phyloP scores from a whole-genome alignment of 1,140 invertebrate species.

The Pantala flavescens region DNA sequence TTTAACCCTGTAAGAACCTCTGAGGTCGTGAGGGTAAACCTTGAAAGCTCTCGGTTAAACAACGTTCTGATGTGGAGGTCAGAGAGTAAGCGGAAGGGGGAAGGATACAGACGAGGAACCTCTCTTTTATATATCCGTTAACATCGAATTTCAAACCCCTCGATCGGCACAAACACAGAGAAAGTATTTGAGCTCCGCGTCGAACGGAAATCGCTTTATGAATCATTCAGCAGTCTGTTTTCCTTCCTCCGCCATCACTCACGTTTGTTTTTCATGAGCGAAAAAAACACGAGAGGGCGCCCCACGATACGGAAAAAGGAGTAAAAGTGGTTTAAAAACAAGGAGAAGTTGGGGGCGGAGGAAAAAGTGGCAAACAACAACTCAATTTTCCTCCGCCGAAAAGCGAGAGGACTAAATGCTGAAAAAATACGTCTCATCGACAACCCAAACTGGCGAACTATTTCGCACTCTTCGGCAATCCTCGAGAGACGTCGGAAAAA shows the following conservation, averaged over 20 bases:
- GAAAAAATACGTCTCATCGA: no score
- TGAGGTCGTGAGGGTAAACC: no score
- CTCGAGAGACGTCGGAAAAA: no score
- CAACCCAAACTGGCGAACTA: no score
- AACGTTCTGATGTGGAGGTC: no score
- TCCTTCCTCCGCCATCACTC: not conserved
- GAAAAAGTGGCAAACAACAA: constrained; percentile 9
- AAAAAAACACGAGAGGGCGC: not conserved
- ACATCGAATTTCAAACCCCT: no score
- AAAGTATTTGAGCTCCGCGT: not conserved
- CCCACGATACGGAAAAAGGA: not conserved
- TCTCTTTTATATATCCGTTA: no score
- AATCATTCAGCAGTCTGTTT: constrained; percentile 9
- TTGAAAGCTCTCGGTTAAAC: no score
- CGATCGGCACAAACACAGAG: not conserved
- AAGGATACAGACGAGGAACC: no score
- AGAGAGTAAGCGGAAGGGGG: no score
- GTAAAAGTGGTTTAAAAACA: not conserved
- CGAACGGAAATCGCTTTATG: constrained; percentile 5
- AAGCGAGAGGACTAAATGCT: not conserved
- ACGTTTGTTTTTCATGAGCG: not conserved
- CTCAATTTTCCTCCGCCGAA: not conserved
- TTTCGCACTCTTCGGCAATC: no score
- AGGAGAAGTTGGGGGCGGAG: not conserved
- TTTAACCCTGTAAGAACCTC: no score